phyloP scores from a whole-genome alignment of 2,113 vertebrate genomes.

The Tachysurus vachellii region DNA sequence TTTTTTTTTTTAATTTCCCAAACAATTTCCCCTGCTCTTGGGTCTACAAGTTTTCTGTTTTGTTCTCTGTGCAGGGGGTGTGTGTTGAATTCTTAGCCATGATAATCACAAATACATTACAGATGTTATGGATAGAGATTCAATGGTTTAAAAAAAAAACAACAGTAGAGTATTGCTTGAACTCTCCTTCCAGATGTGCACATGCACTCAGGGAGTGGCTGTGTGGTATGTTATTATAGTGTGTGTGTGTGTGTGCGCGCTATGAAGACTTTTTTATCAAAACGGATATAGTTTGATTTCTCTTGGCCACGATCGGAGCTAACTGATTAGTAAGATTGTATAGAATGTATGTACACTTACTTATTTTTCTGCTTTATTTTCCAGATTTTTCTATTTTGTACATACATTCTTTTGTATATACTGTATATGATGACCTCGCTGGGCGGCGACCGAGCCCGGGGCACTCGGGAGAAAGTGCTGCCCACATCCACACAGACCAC shows the following conservation, averaged over 20 bases:
- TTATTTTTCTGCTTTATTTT: conserved; percentile 50
- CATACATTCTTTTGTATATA: conserved; percentile 99
- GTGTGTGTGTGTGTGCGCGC: not conserved
- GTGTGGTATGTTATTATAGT: conserved; percentile 26
- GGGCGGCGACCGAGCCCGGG: conserved; percentile 89
- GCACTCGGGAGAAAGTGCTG: conserved; percentile 89
- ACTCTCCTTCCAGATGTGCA: conserved; percentile 4
- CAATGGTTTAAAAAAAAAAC: not conserved
- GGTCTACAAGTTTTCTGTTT: conserved; percentile 1
- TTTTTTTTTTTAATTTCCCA: not conserved
- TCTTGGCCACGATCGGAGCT: conserved; percentile 49
- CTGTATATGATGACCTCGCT: conserved; percentile 99
- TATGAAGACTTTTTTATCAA: conserved; percentile 44
- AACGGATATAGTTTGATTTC: conserved; percentile 62
- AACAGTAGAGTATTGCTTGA: not conserved
- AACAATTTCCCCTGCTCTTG: not conserved
- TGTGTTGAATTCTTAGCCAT: too few species aligned
- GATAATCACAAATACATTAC: conserved; percentile 7
- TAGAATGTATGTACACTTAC: not conserved
- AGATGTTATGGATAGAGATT: not conserved
- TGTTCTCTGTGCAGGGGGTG: not conserved
- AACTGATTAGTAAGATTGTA: conserved; percentile 19
- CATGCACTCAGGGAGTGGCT: conserved; percentile 3
- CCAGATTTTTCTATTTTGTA: conserved; percentile 99
- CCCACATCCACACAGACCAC: conserved; percentile 80